Percentiles rank a stretch among this genome's conserved stretches.
Evolutionary conservation across 2,113 vertebrate species (phyloP).

Genomic region (Meles meles): DNA sequence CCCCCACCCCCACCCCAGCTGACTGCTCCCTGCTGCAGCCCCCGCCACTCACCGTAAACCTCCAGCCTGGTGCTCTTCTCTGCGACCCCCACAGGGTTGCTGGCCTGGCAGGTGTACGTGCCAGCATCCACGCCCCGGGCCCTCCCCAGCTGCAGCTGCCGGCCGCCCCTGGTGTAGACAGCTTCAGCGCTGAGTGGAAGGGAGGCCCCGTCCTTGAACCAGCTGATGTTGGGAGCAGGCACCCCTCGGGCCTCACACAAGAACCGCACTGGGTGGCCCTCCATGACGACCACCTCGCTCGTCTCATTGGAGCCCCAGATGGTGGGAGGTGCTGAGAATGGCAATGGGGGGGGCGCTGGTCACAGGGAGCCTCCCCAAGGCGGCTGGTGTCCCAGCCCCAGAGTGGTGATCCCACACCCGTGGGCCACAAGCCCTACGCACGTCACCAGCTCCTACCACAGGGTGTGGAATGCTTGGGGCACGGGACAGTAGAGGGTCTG

Average conservation of each 20-base stretch:
- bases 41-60: conserved; percentile 71
- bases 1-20: neutral
- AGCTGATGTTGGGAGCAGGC: conserved; percentile 85
- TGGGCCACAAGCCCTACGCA: neutral
- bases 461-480: neutral
- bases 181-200: conserved; percentile 81
- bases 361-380: neutral
- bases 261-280: conserved; percentile 82
- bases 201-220: conserved; percentile 86
- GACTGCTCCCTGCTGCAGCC: accelerated
- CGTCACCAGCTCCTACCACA: neutral
- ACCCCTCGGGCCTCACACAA: conserved; percentile 85
- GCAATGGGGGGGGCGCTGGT: neutral
- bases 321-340: conserved; percentile 82
- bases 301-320: conserved; percentile 84
- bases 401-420: too few relatives aligned
- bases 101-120: conserved; percentile 87
- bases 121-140: conserved; percentile 81
- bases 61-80: conserved; percentile 79
- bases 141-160: conserved; percentile 80
- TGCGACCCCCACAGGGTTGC: conserved; percentile 81
- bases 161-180: conserved; percentile 81
- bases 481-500: accelerated
- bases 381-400: accelerated
- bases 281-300: conserved; percentile 83